Evolutionary conservation across 2,888 invertebrate species (phyloP).

Genomic region (Meganola albula): DNA sequence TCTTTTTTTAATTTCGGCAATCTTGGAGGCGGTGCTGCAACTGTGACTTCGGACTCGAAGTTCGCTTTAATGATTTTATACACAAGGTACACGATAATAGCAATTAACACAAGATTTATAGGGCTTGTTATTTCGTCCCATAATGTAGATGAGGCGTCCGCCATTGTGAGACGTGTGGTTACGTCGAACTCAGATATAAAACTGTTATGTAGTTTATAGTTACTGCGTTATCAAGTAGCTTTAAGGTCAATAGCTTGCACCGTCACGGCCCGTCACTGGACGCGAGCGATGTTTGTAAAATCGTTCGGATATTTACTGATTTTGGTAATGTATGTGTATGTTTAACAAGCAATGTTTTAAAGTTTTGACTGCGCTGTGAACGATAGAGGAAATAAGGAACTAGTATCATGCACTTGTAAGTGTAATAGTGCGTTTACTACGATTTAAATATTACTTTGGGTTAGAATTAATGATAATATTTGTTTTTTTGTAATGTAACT

Average conservation of each 20-base stretch:
- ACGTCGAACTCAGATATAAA: constrained; percentile 21
- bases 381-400: too few species aligned
- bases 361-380: constrained; percentile 15
- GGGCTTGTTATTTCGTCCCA: constrained; percentile 70
- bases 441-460: too few species aligned
- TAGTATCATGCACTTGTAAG: too few species aligned
- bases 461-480: too few species aligned
- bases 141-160: constrained; percentile 42
- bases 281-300: constrained; percentile 23
- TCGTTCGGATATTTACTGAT: constrained; percentile 26
- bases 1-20: constrained; percentile 91
- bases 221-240: constrained; percentile 35
- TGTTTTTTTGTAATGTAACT: too few species aligned
- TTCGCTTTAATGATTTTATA: constrained; percentile 80
- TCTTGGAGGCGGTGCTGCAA: constrained; percentile 66
- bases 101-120: constrained; percentile 55
- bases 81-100: constrained; percentile 70
- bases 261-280: constrained; percentile 11
- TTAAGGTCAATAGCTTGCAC: constrained; percentile 38
- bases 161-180: constrained; percentile 34
- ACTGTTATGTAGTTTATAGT: constrained; percentile 24
- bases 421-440: too few species aligned
- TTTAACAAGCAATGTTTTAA: constrained; percentile 22
- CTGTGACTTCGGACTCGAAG: constrained; percentile 52
- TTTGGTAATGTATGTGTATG: constrained; percentile 12